A percentile compares a stretch with the other conserved stretches of the same genome.
Evolutionary conservation across 2,113 vertebrate genomes (phyloP).

Genomic region (Chloroceryle aenea): DNA sequence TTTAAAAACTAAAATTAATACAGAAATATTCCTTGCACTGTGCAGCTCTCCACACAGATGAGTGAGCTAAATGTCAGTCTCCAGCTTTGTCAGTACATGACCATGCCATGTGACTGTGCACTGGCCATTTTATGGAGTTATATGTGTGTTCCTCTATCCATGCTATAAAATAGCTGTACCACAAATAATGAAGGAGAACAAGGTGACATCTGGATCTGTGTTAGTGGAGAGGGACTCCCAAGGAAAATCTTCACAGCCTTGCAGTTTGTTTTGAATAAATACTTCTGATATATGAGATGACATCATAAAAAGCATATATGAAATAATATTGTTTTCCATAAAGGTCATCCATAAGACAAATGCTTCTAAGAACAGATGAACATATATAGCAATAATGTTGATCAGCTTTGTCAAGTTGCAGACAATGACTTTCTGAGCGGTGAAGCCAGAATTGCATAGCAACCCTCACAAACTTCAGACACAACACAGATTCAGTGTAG

Average conservation of each 20-base stretch:
- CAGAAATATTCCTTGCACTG: not conserved
- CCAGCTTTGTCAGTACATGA: not conserved
- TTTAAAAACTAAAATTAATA: not conserved
- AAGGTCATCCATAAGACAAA: not conserved
- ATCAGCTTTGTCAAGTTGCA: not conserved
- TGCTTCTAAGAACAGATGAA: not conserved
- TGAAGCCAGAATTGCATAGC: not conserved
- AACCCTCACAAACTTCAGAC: not conserved
- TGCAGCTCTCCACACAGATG: not conserved
- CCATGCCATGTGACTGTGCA: not conserved
- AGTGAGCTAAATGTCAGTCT: not conserved
- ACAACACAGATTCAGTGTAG: not conserved
- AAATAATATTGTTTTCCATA: not conserved
- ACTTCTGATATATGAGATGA: not conserved
- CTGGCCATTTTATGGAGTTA: not conserved
- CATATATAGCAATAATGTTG: not conserved
- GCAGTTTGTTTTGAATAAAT: not conserved
- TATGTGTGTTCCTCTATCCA: not conserved
- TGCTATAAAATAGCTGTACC: not conserved
- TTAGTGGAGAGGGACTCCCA: not conserved
- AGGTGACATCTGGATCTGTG: not conserved
- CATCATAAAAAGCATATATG: not conserved
- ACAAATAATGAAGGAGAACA: not conserved
- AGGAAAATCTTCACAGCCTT: not conserved
- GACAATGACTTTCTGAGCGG: not conserved